Evolutionary conservation across 1,140 invertebrate species (phyloP), one percentile per base, ranked within the genome.

Genomic region (Drosophila mayri): DNA sequence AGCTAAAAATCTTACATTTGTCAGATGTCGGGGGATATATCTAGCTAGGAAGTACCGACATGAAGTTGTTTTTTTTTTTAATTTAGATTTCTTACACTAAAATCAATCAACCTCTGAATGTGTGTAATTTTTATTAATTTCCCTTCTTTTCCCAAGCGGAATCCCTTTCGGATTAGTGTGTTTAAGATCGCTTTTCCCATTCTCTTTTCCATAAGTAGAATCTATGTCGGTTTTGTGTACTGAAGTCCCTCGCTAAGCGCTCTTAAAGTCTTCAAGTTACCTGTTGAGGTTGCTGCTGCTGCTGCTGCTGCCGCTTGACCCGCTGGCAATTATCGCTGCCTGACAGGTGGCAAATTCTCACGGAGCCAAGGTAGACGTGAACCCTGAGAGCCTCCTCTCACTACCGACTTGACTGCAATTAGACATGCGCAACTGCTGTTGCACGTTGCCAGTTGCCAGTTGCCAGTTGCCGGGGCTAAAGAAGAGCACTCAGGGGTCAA

Each of bases 301-400:
- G 64, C 79, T 61, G 20, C 32, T 57, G 63, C 54, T 58, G 63
- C 59, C 59, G 64, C 79, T 64, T 88, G 80, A 87, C 82, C 84
- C 76, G 83, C 63, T 79, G 84, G 84, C 84, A 86, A 88, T 88
- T 88, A 87, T 87, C 79, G 74, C 79, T 16, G 62, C 46, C 61
- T 82, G 67, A 73, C 83, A 88, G 79, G 79, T 87, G 83, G 83
- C 83, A 76, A 65, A 83, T 87, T 87, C 84, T 88, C 79, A 88
- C 83, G 84, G 63, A 79, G 38, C 43, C 50, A 52, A 61, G 38
- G 49, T 55, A 63, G 65, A 73, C 66, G 73, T 90, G 81, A 73
- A 71, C 59, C 67, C 75, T 78, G 75, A 71, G 65, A 64, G 76
- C 59, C 74, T 68, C 57, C 70, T 54, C 72, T 68, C 49, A 75